phyloP scores from a whole-genome alignment of 2,888 invertebrate species.

The Acanthosepion pharaonis region DNA sequence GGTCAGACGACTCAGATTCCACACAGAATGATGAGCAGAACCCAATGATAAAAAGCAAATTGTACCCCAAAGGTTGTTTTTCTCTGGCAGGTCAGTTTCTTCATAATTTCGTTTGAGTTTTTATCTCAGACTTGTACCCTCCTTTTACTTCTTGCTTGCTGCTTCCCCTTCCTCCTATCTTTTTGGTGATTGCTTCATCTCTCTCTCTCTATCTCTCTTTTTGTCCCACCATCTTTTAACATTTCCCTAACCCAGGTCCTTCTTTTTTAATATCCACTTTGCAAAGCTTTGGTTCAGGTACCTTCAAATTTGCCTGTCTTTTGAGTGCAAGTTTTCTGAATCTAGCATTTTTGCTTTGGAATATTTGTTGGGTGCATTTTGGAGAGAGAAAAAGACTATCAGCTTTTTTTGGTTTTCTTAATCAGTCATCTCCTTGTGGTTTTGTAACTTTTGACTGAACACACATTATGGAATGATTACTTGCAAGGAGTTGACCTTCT shows the following conservation, averaged over 20 bases:
- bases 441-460: too few species aligned
- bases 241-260: not conserved
- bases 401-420: not conserved
- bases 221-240: not conserved
- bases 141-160: not conserved
- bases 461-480: too few species aligned
- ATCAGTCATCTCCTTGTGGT: not conserved
- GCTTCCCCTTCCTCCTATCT: not conserved
- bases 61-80: constrained; percentile 39
- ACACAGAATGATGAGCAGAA: constrained; percentile 11
- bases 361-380: not conserved
- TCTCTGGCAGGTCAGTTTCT: constrained; percentile 45
- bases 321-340: not conserved
- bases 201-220: not conserved
- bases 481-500: too few species aligned
- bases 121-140: not conserved
- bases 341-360: not conserved
- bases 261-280: not conserved
- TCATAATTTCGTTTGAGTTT: not conserved
- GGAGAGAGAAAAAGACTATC: not conserved
- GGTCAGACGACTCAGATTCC: constrained; percentile 8
- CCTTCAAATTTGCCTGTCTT: too few species aligned
- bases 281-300: not conserved
- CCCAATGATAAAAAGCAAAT: constrained; percentile 41
- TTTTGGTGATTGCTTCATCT: not conserved